Conservation (phyloP, 2,113 vertebrate species). For the Corynorhinus townsendii region DNA sequence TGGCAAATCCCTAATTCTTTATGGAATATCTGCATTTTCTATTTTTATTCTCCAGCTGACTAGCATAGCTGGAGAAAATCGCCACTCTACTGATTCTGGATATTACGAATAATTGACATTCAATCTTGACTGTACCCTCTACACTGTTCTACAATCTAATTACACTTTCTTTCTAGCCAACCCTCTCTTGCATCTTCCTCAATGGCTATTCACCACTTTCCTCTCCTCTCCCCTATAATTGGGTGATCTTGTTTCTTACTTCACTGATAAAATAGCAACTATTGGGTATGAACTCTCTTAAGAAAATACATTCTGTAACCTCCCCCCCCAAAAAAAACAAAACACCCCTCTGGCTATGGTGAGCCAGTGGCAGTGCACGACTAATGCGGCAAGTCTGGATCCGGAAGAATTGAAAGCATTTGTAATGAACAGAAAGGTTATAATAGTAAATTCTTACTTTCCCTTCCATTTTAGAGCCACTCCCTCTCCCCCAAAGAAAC, state of each 20-base stretch:
- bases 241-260: background rate
- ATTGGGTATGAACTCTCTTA: background rate
- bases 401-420: background rate
- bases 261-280: background rate
- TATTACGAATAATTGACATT: background rate
- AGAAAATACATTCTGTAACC: background rate
- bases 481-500: rapidly evolving
- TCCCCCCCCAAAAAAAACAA: background rate
- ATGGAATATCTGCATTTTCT: background rate
- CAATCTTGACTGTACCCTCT: background rate
- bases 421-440: background rate
- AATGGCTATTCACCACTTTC: background rate
- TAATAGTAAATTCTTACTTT: slow-evolving; percentile 1
- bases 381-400: background rate
- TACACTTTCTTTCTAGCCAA: background rate
- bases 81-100: background rate
- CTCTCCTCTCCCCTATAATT: background rate
- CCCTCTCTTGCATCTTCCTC: background rate
- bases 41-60: background rate
- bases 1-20: background rate
- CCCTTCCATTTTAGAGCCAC: background rate
- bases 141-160: background rate
- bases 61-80: background rate
- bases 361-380: background rate
- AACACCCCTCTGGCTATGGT: background rate